Evolutionary conservation across 1,140 invertebrate species (phyloP), one percentile per base, ranked within the genome.

Genomic region (Onthophagus taurus): DNA sequence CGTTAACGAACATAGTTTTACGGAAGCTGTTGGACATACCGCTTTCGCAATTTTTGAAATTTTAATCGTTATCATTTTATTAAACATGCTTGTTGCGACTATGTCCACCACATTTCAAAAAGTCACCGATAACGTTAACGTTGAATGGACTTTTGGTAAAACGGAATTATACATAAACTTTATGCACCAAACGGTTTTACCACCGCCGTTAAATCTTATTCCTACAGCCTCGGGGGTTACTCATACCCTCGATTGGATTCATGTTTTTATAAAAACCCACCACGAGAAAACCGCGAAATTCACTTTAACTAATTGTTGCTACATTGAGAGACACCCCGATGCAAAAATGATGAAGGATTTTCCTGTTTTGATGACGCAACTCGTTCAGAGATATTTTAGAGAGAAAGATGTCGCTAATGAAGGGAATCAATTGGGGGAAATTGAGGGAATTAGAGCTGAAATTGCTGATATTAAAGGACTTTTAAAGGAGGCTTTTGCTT

Each of bases 81-180:
- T 85, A 19, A 85, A 85, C 61, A 83, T 85, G 78, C 67, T 85
- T 18, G 83, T 85, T 49, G 83, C 82, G 3, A 81, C 81, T 55
- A 83, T 85, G 77, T 76, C 78, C 9, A 81, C 81, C 49, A 82
- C 79, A 1, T 83, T 81, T 55, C 78, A 82, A 56, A 64, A 69
- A 50, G 78, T 85, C 2, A 69, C 65, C 1, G 71, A 76, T 38
- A 77, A 76, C 45, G 68, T 75, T 2, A 68, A 70, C 37, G 67
- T 73, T 1, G 75, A 78, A 49, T 78, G 74, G 74, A 72, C 68
- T 0, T 78, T 76, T 46, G 74, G 71, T 0, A 67, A 69, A 54
- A 77, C 75, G 9, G 60, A 75, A 67, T 67, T 74, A 21, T 75
- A 74, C 48, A 52, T 76, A 14, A 66, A 73, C 47, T 74, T 70